phyloP scores from a whole-genome alignment of 2,113 vertebrate genomes.

The Colistium nudipinnis region DNA sequence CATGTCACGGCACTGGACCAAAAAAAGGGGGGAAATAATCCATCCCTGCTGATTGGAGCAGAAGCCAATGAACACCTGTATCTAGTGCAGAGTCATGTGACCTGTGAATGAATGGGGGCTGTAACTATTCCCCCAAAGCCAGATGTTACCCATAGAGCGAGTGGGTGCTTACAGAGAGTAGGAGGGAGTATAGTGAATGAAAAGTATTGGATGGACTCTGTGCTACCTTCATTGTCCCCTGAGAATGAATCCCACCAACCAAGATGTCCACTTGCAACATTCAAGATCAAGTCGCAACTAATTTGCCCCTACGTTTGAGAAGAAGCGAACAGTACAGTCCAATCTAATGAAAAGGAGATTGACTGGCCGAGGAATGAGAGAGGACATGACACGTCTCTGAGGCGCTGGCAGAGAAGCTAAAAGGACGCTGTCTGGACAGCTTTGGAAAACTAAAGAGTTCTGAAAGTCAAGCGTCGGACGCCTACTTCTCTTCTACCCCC shows the following conservation, averaged over 20 bases:
- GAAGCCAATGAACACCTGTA: background rate
- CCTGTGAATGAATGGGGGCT: background rate
- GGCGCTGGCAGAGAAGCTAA: conserved; percentile 15
- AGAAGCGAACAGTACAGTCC: background rate
- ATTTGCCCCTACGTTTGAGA: background rate
- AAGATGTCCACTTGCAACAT: background rate
- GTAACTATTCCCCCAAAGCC: background rate
- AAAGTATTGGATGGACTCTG: background rate
- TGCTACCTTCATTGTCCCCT: background rate
- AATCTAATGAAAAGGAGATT: conserved; percentile 12
- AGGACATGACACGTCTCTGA: conserved; percentile 18
- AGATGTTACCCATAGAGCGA: too few species aligned
- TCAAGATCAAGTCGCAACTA: too few species aligned
- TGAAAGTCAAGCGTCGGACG: conserved; percentile 57
- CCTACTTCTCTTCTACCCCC: background rate
- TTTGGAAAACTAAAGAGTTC: conserved; percentile 26
- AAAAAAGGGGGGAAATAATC: background rate
- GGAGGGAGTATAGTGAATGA: background rate
- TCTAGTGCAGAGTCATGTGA: background rate
- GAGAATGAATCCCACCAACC: background rate
- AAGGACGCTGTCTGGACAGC: conserved; percentile 27
- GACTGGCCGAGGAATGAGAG: conserved; percentile 22
- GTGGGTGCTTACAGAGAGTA: background rate
- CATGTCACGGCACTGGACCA: background rate
- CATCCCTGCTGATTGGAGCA: background rate